These are phyloP conservation scores for Tychaedon coryphoeus DNA, from an alignment of 2,113 vertebrate species.

Conservation along the genomic window DNA sequence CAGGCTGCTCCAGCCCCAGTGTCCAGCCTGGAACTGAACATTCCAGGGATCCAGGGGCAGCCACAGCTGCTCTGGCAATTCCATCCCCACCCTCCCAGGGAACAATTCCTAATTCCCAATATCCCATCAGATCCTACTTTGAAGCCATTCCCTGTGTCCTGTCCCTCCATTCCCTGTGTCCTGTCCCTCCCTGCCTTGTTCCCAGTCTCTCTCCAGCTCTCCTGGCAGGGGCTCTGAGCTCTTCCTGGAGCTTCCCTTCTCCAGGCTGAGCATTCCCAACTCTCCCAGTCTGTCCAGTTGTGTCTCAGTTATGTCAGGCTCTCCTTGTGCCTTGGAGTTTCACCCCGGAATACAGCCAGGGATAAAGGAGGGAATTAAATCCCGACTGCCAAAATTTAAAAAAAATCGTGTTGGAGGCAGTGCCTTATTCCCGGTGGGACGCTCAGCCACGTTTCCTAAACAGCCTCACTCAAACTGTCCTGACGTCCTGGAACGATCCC, in stretches of 20 bases:
- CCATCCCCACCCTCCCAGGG: too few species aligned
- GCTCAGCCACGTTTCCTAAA: fast-evolving
- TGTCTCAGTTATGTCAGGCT: background rate
- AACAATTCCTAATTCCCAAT: too few species aligned
- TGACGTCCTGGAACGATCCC: too few species aligned
- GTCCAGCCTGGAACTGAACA: too few species aligned
- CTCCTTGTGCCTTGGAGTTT: background rate
- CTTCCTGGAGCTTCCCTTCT: background rate
- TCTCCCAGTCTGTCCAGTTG: background rate
- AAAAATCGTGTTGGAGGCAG: background rate
- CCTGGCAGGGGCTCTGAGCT: background rate
- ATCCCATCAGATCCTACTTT: background rate
- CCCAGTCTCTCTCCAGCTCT: background rate
- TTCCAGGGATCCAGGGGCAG: too few species aligned
- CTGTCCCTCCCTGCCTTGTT: background rate
- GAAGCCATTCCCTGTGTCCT: too few species aligned
- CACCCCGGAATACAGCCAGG: background rate
- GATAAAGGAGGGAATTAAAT: background rate
- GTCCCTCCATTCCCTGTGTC: too few species aligned
- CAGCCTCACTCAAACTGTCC: background rate
- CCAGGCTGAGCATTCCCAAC: fast-evolving
- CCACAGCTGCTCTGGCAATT: too few species aligned
- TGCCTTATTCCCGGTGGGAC: background rate
- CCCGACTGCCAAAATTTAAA: background rate
- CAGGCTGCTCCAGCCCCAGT: background rate